phyloP scores from a whole-genome alignment of 2,797 vertebrate genomes.

The Clamator glandarius region DNA sequence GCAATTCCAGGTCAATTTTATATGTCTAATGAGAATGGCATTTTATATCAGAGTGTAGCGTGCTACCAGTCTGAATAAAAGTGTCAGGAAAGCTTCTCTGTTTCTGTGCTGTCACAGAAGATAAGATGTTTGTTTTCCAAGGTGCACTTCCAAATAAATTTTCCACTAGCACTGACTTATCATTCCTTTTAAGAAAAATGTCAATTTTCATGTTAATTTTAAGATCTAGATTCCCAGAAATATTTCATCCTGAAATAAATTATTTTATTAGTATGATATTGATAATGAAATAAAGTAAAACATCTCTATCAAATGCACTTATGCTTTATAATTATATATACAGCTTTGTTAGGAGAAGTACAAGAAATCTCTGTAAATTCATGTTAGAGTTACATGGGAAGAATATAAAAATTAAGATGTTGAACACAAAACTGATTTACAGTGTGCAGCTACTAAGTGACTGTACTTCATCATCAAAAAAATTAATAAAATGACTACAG shows the following conservation, averaged over 20 bases:
- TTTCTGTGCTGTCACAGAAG: neutral
- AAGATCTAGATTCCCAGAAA: neutral
- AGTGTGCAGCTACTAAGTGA: neutral
- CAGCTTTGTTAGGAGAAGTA: neutral
- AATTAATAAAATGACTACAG: neutral
- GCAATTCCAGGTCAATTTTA: neutral
- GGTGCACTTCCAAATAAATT: neutral
- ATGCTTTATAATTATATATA: neutral
- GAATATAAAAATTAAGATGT: neutral
- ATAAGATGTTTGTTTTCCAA: neutral
- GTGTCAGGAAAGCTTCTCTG: neutral
- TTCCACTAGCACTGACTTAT: neutral
- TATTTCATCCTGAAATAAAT: neutral
- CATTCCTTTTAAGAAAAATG: neutral
- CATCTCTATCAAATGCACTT: neutral
- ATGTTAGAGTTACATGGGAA: neutral
- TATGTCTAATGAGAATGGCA: neutral
- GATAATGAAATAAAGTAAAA: neutral
- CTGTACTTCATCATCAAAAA: neutral
- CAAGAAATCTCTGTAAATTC: neutral
- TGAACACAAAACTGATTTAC: neutral
- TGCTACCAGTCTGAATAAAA: neutral
- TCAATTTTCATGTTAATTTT: neutral
- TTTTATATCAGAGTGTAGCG: neutral
- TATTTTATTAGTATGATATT: neutral